phyloP scores from a whole-genome alignment of 2,888 invertebrate species.

The Ectobius pallidus region DNA sequence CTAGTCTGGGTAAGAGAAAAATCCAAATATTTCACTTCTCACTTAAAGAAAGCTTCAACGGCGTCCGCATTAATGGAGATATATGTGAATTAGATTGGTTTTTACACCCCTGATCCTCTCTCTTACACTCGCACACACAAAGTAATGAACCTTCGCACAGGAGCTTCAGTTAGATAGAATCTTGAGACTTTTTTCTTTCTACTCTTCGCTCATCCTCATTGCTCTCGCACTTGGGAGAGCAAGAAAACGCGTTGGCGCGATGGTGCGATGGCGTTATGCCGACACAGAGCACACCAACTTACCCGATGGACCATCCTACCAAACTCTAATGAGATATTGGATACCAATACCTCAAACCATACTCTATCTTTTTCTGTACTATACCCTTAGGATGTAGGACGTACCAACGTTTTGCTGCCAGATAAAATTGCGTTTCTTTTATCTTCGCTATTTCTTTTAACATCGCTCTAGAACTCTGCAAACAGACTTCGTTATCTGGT shows the following conservation, averaged over 20 bases:
- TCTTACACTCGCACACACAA: not conserved
- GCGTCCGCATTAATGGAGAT: no score
- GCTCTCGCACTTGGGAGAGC: no score
- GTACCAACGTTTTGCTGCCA: constrained; percentile 11
- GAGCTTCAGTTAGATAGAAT: not conserved
- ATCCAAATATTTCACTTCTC: no score
- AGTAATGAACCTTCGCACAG: not conserved
- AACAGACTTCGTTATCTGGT: constrained; percentile 15
- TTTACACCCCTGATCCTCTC: not conserved
- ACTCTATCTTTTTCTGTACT: not conserved
- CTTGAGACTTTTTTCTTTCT: not conserved
- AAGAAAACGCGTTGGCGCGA: no score
- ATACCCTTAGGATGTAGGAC: constrained; percentile 11
- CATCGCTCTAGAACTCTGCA: constrained; percentile 1
- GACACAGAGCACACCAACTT: no score
- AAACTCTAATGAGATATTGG: constrained; percentile 37
- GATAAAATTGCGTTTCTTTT: constrained; percentile 12
- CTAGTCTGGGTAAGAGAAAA: no score
- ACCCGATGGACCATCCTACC: not conserved
- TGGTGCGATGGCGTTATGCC: no score
- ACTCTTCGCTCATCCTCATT: not conserved
- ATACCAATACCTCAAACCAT: constrained; percentile 33
- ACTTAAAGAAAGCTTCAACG: no score
- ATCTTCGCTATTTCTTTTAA: not conserved
- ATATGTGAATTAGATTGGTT: not conserved